Conservation (phyloP, 2,113 vertebrate genomes). For the Alosa alosa region DNA sequence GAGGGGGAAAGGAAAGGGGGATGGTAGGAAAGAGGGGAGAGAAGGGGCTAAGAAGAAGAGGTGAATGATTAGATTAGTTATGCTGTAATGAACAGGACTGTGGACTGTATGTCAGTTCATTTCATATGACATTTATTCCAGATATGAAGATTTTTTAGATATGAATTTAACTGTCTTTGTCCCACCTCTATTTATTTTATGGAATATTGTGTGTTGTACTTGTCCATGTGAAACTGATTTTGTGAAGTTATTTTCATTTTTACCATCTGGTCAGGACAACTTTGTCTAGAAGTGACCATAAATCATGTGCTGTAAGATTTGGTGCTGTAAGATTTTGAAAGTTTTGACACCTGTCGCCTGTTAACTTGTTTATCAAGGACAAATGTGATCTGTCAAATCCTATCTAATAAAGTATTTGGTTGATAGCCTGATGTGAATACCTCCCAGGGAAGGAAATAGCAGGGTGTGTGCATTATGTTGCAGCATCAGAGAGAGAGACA, state of each 20-base stretch:
- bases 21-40: slow-evolving; percentile 60
- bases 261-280: neutral
- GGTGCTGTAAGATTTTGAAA: neutral
- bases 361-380: no score
- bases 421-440: no score
- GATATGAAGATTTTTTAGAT: neutral
- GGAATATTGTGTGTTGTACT: neutral
- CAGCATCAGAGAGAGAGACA: no score
- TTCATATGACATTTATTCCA: no score
- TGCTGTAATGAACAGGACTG: neutral
- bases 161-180: neutral
- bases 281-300: neutral
- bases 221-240: neutral
- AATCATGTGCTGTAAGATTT: neutral
- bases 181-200: neutral
- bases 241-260: neutral
- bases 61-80: neutral
- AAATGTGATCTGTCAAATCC: no score
- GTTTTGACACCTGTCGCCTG: neutral
- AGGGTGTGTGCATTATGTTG: no score
- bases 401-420: no score
- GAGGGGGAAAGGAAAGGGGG: slow-evolving; percentile 35
- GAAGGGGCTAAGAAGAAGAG: slow-evolving; percentile 47
- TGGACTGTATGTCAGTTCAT: neutral
- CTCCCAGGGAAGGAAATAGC: no score